phyloP scores from a whole-genome alignment of 1,140 invertebrate genomes.

The Dufourea novaeangliae region DNA sequence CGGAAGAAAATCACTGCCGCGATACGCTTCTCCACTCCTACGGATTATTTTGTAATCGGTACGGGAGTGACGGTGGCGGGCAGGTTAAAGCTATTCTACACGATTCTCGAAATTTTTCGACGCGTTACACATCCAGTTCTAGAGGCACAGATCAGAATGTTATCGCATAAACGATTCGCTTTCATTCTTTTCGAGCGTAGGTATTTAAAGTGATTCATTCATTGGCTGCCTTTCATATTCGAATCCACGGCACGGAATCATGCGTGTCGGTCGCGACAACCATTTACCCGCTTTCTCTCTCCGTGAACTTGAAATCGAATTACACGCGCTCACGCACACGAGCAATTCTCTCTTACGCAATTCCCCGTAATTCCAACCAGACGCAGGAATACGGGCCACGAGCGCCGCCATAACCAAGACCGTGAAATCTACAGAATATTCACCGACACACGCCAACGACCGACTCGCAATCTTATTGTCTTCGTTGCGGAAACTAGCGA shows the following conservation, averaged over 20 bases:
- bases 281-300: constrained; percentile 59
- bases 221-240: background rate
- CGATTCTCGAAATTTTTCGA: no score
- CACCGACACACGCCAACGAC: background rate
- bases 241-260: constrained; percentile 28
- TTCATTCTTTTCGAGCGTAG: background rate
- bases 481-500: background rate
- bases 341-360: constrained; percentile 59
- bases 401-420: constrained; percentile 14
- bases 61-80: background rate
- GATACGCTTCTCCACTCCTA: background rate
- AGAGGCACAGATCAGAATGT: background rate
- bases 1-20: background rate
- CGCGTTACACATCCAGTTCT: no score
- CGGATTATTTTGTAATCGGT: background rate
- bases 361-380: constrained; percentile 38
- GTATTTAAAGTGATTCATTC: background rate
- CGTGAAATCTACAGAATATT: constrained; percentile 19
- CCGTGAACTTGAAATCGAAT: constrained; percentile 67
- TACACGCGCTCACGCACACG: constrained; percentile 60
- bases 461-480: constrained; percentile 9
- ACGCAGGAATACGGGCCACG: constrained; percentile 28
- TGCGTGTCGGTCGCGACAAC: constrained; percentile 23
- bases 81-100: no score
- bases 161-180: background rate